Percentiles rank a stretch among this genome's conserved stretches.
Conservation (phyloP, 2,797 vertebrate species). For the Ceyx erithaca region DNA sequence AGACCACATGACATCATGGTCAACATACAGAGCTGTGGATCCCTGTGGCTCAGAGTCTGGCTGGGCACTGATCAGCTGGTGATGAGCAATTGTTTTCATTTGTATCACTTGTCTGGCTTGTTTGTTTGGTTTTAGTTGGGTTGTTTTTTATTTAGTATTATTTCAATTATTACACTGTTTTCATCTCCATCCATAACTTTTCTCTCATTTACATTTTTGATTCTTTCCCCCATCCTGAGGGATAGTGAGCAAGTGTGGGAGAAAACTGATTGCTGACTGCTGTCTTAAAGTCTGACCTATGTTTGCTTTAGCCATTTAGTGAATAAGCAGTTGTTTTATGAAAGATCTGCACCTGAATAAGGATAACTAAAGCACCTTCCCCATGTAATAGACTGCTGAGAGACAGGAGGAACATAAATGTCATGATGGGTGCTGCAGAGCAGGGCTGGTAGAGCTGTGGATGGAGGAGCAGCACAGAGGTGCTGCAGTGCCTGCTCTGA, state of each 20-base stretch:
- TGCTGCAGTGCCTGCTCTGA: neutral
- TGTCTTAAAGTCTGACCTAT: neutral
- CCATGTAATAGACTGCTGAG: neutral
- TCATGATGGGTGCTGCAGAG: neutral
- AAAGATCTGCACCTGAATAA: neutral
- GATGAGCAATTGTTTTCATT: neutral
- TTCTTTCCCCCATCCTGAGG: neutral
- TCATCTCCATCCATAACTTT: neutral
- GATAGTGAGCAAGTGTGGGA: neutral
- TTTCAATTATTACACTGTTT: neutral
- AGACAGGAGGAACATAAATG: neutral
- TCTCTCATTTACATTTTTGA: neutral
- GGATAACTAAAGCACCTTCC: neutral
- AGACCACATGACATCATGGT: neutral
- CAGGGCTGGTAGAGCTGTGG: neutral
- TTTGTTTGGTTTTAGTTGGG: no score
- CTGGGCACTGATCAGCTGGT: neutral
- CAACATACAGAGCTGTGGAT: no score
- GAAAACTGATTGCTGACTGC: no score
- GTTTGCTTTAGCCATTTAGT: neutral
- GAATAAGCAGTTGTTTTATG: neutral
- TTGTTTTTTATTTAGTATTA: no score
- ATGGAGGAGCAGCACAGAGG: accelerated
- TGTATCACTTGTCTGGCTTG: neutral
- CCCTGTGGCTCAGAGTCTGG: neutral